Conservation (phyloP, 2,113 vertebrate genomes). For the Gallinago paraguaiae region DNA sequence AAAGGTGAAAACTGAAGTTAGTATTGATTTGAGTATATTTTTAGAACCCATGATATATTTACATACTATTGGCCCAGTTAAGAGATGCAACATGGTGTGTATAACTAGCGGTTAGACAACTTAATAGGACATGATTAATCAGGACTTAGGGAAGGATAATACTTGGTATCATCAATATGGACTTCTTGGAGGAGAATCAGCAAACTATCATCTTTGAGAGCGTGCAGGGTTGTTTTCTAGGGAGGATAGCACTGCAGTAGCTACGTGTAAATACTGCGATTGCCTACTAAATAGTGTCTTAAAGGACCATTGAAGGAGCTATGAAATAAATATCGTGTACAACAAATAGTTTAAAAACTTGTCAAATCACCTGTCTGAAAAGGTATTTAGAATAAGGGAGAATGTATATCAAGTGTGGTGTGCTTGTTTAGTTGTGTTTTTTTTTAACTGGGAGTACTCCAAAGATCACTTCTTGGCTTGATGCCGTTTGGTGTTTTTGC, state of each 20-base stretch:
- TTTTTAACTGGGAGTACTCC: neutral
- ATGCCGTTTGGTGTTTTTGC: neutral
- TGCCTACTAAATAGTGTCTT: neutral
- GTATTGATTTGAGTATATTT: neutral
- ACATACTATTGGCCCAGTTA: neutral
- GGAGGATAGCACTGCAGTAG: neutral
- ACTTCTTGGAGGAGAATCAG: accelerated
- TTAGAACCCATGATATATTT: neutral
- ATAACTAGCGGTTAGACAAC: neutral
- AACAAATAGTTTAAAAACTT: neutral
- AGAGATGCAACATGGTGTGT: neutral
- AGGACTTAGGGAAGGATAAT: neutral
- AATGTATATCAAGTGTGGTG: neutral
- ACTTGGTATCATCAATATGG: neutral
- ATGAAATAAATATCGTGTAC: neutral
- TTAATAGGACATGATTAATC: neutral
- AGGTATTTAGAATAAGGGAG: neutral
- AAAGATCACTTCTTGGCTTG: neutral
- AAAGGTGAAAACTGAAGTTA: neutral
- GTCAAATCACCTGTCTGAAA: neutral
- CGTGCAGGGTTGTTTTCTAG: neutral
- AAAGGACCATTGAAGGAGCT: neutral
- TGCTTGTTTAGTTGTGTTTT: neutral
- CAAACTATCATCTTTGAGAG: neutral
- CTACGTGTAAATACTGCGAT: neutral